Conservation (phyloP, 1,140 invertebrate species). For the Euschistus heros region DNA sequence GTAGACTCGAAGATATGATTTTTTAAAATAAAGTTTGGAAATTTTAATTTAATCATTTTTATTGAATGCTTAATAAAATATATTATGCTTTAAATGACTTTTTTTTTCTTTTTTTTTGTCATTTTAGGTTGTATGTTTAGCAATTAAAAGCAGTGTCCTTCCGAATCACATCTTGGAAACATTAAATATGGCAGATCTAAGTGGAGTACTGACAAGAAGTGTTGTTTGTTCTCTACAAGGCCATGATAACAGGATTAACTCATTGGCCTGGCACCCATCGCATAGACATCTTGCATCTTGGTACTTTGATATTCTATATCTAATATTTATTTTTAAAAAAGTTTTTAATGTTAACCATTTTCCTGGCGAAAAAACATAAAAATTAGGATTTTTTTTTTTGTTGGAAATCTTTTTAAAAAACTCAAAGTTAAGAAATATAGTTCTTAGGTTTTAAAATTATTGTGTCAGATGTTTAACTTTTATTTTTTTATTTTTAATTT, state of each 20-base stretch:
- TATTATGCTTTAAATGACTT: not conserved
- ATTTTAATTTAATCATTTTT: too few relatives aligned
- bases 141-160: constrained; percentile 25
- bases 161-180: constrained; percentile 32
- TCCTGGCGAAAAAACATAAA: too few relatives aligned
- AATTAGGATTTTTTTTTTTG: too few relatives aligned
- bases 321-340: too few relatives aligned
- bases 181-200: constrained; percentile 40
- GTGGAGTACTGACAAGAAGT: constrained; percentile 36
- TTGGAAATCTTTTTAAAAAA: too few relatives aligned
- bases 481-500: too few relatives aligned
- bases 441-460: too few relatives aligned
- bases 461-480: too few relatives aligned
- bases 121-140: constrained; percentile 26
- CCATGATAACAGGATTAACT: constrained; percentile 43
- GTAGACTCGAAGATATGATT: not conserved
- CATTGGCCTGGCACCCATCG: constrained; percentile 37
- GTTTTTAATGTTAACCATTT: too few relatives aligned
- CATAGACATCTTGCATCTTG: constrained; percentile 42
- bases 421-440: too few relatives aligned
- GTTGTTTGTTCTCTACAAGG: constrained; percentile 40
- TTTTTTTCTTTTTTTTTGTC: not conserved
- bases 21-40: not conserved
- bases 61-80: too few relatives aligned
- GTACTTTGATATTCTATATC: constrained; percentile 14